Evolutionary conservation across 2,113 vertebrate genomes (phyloP), one percentile per base, ranked within the genome.

Genomic region (Paralichthys olivaceus): DNA sequence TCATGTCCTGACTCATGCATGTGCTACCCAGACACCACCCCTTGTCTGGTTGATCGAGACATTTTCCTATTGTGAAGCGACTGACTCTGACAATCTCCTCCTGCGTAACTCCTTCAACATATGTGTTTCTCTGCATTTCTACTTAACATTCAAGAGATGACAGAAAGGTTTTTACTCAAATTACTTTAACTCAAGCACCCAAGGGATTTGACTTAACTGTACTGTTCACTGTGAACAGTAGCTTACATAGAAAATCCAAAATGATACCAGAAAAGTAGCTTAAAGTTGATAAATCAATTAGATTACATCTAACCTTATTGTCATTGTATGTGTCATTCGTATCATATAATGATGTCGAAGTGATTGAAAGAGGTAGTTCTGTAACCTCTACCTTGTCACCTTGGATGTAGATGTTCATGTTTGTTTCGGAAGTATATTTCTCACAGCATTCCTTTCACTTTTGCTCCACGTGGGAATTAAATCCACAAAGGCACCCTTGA

Each of bases 401-500:
- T 12, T 34, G 29, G n/a, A 51, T 20, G 40, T 55, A 4, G 64
- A 22, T 7, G 11, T 67, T 57, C 32, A 25, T 37, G 61, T 37
- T 58, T 61, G 63, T 53, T 72, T 47, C 5, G 54, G 17, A 66
- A 2, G 0, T 56, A 23, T 69, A 49, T 80, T 83, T 65, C 78
- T 63, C 72, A 70, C 75, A 55, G 43, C 66, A 78, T 87, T 89
- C 78, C 56, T 28, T 85, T 77, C 22, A 55, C 25, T 56, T 79
- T 14, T 43, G 32, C 54, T 56, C 53, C 55, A 37, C 80, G 34
- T 58, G 19, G 20, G 45, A 71, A 28, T 80, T 56, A 76, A 82
- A 87, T 84, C 80, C 71, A 72, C 78, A 88, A 84, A 85, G 74
- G 37, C 61, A 60, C 67, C 78, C 67, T 84, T 78, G 72, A 86